Evolutionary conservation across 2,888 invertebrate species (phyloP).

Genomic region (Bombylius discolor): DNA sequence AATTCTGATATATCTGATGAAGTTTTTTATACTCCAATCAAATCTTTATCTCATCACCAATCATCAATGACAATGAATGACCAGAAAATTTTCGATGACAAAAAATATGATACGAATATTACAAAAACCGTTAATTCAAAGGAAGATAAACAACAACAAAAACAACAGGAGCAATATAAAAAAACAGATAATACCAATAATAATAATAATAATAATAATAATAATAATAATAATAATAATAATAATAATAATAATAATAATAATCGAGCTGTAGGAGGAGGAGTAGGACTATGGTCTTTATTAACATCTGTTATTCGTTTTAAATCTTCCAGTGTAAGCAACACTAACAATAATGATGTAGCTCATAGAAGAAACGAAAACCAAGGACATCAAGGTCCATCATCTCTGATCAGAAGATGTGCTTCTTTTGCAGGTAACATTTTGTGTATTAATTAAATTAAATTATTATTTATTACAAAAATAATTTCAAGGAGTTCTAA

Average conservation of each 20-base stretch:
- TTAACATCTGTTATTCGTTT: slow-evolving; percentile 12
- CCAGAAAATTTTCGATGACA: no score
- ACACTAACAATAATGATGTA: neutral
- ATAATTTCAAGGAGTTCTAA: neutral
- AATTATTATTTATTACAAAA: neutral
- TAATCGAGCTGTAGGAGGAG: neutral
- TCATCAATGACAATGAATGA: no score
- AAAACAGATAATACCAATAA: no score
- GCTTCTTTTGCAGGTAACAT: slow-evolving; percentile 12
- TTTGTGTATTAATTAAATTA: neutral
- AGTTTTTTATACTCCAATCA: slow-evolving; percentile 12
- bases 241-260: neutral
- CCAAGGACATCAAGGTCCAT: neutral
- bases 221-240: no score
- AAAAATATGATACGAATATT: no score
- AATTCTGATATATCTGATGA: slow-evolving; percentile 6
- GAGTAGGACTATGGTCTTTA: slow-evolving; percentile 12
- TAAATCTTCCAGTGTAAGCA: slow-evolving; percentile 1
- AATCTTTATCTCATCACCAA: neutral
- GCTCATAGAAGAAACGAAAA: neutral
- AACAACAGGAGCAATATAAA: no score
- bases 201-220: neutral
- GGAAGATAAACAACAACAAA: no score
- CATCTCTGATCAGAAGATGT: slow-evolving; percentile 8
- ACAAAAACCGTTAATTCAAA: no score